Percentiles rank a stretch among this genome's conserved stretches.
Evolutionary conservation across 1,140 invertebrate genomes (phyloP).

Genomic region (Drosophila melanica): DNA sequence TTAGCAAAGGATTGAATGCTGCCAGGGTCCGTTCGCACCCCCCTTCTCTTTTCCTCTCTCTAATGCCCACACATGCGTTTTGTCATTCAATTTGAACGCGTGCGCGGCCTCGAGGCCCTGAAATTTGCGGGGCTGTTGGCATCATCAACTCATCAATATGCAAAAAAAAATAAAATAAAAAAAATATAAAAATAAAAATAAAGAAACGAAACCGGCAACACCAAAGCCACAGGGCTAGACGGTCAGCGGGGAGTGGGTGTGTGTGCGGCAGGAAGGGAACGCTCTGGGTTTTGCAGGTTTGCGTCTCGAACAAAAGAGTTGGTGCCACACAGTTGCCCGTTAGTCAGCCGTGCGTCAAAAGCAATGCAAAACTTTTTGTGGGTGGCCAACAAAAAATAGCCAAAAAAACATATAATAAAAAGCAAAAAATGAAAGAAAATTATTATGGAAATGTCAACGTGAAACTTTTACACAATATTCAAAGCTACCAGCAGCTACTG

Average conservation of each 20-base stretch:
- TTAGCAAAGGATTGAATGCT: slow-evolving; percentile 37
- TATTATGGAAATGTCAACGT: slow-evolving; percentile 82
- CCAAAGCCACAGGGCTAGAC: slow-evolving; percentile 22
- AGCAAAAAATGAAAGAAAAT: slow-evolving; percentile 67
- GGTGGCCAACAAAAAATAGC: slow-evolving; percentile 27
- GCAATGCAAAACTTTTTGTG: slow-evolving; percentile 75
- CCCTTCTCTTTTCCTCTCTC: not conserved
- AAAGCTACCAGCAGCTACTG: slow-evolving; percentile 31
- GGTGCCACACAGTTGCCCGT: slow-evolving; percentile 20
- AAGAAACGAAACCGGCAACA: slow-evolving; percentile 22
- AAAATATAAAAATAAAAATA: too few relatives aligned
- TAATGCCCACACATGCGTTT: slow-evolving; percentile 72
- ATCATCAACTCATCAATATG: slow-evolving; percentile 71
- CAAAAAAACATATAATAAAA: slow-evolving; percentile 24
- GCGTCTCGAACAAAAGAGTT: slow-evolving; percentile 38
- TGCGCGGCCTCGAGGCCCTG: slow-evolving; percentile 20
- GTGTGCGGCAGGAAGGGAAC: too few relatives aligned
- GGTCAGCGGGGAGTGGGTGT: not conserved
- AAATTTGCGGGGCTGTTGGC: slow-evolving; percentile 23
- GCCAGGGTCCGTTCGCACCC: not conserved
- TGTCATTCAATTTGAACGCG: slow-evolving; percentile 77
- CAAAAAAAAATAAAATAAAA: slow-evolving; percentile 40
- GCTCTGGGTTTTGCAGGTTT: slow-evolving; percentile 13
- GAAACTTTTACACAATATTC: slow-evolving; percentile 76
- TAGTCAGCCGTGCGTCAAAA: slow-evolving; percentile 75